These are phyloP conservation scores for Drosophila multiciliata DNA, from an alignment of 2,888 invertebrate species.

Conservation along the genomic window DNA sequence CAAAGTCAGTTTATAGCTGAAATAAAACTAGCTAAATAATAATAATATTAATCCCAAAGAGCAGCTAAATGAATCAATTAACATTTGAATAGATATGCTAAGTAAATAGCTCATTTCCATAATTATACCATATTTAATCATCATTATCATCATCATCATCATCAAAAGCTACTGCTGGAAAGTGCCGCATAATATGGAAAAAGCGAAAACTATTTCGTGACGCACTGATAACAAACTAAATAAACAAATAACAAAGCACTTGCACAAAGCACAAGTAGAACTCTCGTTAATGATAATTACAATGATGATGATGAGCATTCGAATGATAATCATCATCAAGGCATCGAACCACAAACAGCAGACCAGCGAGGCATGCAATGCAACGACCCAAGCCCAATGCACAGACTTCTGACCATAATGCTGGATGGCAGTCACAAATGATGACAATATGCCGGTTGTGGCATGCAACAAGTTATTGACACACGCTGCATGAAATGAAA, in stretches of 20 bases:
- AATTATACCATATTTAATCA: slow-evolving; percentile 1
- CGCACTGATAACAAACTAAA: slow-evolving; percentile 66
- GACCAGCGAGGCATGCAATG: slow-evolving; percentile 64
- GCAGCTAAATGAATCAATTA: slow-evolving; percentile 36
- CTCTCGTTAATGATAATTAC: slow-evolving; percentile 41
- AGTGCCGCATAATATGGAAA: slow-evolving; percentile 56
- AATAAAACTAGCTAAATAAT: background rate
- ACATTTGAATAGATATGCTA: slow-evolving; percentile 25
- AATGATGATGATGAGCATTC: slow-evolving; percentile 9
- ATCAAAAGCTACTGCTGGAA: slow-evolving; percentile 16
- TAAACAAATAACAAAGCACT: slow-evolving; percentile 46
- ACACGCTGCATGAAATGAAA: slow-evolving; percentile 45
- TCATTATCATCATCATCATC: background rate
- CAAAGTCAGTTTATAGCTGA: background rate
- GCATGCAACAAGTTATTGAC: slow-evolving; percentile 70
- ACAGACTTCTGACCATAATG: background rate
- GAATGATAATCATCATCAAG: slow-evolving; percentile 10
- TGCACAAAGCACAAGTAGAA: slow-evolving; percentile 24
- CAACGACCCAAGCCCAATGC: slow-evolving; percentile 60
- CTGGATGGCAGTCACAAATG: slow-evolving; percentile 11
- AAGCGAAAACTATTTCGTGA: slow-evolving; percentile 65
- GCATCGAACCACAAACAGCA: slow-evolving; percentile 35
- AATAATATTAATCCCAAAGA: background rate
- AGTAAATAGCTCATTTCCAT: slow-evolving; percentile 18
- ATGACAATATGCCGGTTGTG: slow-evolving; percentile 39